Base-by-base conservation (phyloP, 2,797 vertebrate genomes). In the Sardinella longiceps region DNA sequence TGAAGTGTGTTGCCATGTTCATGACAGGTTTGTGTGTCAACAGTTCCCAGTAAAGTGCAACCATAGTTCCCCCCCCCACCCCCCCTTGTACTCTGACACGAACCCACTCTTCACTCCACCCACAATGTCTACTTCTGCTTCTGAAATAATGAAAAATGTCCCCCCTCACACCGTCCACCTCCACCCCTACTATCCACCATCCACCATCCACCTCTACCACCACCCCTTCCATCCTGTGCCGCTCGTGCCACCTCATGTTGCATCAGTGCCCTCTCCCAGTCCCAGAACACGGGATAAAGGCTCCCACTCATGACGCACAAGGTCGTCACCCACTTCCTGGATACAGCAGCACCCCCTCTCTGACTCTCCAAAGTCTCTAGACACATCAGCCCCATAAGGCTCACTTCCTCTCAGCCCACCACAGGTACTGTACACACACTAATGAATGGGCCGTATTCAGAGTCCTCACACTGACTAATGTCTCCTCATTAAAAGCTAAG, bases 351-450 rank as follows among this genome's bases (percentile, higher is more conserved):
- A 15, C 4, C 70, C 45, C 45, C 10, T 37, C 70, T 43, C 33
- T 43, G 70, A 20, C 5, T 15, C 18, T 20, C 15, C 43, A 5
- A 14, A 20, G 18, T 15, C 18, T 20, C 15, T 77, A 5, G 3
- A 37, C 28, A 12, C 70, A 23, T 6, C 70, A 30, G 28, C 33
- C 5, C 18, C 33, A 18, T 23, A 5, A 23, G 56, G 56, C 1
- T 25, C 30, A 74, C 66, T 37, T 10, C 66, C 51, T 53, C 51
- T 53, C 3, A 20, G 20, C 51, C 51, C 20, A 53, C 18, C 63
- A 15, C 70, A 77, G 70, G 70, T 77, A 77, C 39, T 33, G 70
- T 77, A 77, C 39, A 77, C 18, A 77, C 70, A 10, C 70, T 4
- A 43, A 77, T 77, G 37, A 77, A 77, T 39, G 70, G 43, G 43